Evolutionary conservation across 2,113 vertebrate genomes (phyloP).

Genomic region (Nibea coibor): DNA sequence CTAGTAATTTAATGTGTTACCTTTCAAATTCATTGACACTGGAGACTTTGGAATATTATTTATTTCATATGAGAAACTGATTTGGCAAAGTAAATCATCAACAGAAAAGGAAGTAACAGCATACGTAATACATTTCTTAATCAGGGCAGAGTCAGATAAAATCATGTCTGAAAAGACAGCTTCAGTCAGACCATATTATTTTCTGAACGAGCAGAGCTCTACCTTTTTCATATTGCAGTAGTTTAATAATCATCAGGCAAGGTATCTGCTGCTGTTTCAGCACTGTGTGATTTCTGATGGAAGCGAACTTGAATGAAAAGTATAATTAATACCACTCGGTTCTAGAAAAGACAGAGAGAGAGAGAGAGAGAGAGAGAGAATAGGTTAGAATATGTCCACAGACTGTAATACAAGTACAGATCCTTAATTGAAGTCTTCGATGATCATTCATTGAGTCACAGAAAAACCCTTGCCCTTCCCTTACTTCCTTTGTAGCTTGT

Average conservation of each 20-base stretch:
- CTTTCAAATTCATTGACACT: too few species aligned
- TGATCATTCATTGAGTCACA: too few species aligned
- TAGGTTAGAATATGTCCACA: slow-evolving; percentile 1
- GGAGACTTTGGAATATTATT: too few species aligned
- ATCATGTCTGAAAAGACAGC: neutral
- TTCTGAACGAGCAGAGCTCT: neutral
- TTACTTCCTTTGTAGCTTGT: too few species aligned
- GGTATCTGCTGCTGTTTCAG: slow-evolving; percentile 38
- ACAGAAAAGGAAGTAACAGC: neutral
- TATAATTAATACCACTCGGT: rapidly evolving
- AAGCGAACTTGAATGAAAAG: neutral
- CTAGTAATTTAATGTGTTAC: too few species aligned
- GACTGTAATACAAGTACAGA: neutral
- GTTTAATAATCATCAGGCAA: neutral
- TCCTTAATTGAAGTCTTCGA: neutral
- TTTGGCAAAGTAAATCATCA: neutral
- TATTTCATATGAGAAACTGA: neutral
- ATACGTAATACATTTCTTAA: neutral
- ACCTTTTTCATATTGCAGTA: neutral
- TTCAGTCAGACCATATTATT: slow-evolving; percentile 13
- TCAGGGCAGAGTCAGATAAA: neutral
- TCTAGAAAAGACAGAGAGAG: slow-evolving; percentile 55
- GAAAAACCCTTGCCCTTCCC: too few species aligned
- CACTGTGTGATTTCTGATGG: slow-evolving; percentile 76
- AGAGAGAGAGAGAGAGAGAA: slow-evolving; percentile 40